These are phyloP conservation scores for Linnaemya vulpina DNA, from an alignment of 2,888 invertebrate genomes.

Conservation along the genomic window DNA sequence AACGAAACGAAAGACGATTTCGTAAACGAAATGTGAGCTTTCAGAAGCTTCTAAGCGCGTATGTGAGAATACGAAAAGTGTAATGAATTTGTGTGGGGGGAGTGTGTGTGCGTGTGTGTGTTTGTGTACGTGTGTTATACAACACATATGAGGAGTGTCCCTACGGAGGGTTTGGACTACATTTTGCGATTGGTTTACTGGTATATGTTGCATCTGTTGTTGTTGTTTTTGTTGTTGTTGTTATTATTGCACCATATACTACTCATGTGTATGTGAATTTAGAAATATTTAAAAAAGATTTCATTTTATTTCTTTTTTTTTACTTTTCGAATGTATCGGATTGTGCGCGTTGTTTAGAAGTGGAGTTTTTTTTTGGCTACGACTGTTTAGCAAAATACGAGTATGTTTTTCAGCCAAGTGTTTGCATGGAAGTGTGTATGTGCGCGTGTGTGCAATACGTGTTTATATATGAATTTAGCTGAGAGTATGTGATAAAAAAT, in stretches of 20 bases:
- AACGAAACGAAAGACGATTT: not conserved
- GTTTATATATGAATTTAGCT: not conserved
- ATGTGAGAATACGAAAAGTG: not conserved
- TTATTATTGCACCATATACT: constrained; percentile 45
- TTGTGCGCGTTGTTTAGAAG: constrained; percentile 72
- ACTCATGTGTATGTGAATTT: constrained; percentile 67
- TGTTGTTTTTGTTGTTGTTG: constrained; percentile 22
- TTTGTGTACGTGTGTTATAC: constrained; percentile 4
- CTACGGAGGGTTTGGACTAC: constrained; percentile 66
- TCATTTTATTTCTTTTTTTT: constrained; percentile 42
- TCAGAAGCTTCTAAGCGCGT: not conserved
- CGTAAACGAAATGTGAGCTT: constrained; percentile 1
- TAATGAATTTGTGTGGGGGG: not conserved
- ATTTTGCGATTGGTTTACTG: constrained; percentile 70
- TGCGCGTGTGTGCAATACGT: constrained; percentile 2
- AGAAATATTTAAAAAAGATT: constrained; percentile 56
- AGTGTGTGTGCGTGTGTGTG: not conserved
- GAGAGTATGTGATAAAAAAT: not conserved
- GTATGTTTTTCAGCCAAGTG: constrained; percentile 34
- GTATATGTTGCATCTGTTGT: constrained; percentile 39
- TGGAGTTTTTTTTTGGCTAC: constrained; percentile 52
- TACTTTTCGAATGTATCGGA: constrained; percentile 58
- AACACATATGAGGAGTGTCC: constrained; percentile 66
- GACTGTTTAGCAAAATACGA: constrained; percentile 58
- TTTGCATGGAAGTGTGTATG: not conserved